These are phyloP conservation scores for Norana najaformis DNA, from an alignment of 2,888 invertebrate species.

Conservation along the genomic window DNA sequence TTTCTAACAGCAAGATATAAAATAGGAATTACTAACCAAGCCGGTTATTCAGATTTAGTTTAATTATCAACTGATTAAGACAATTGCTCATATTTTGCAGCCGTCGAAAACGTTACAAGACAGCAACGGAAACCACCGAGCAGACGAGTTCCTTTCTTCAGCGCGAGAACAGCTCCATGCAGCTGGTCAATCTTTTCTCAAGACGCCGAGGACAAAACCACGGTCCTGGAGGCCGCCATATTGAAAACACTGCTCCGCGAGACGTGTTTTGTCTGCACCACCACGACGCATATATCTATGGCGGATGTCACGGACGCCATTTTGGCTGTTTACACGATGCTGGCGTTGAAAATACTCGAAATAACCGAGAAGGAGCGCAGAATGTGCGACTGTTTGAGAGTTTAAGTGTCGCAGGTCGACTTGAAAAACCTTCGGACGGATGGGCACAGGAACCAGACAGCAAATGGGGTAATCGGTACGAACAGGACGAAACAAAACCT, in stretches of 20 bases:
- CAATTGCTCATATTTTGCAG: neutral
- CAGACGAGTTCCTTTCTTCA: slow-evolving; percentile 17
- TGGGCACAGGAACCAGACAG: neutral
- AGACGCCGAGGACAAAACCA: neutral
- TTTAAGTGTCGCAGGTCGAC: neutral
- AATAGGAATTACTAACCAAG: no score
- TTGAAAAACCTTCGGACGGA: neutral
- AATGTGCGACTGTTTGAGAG: neutral
- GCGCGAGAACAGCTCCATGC: neutral
- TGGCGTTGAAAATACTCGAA: neutral
- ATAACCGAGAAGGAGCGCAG: neutral
- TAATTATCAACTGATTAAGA: neutral
- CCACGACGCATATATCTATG: slow-evolving; percentile 6
- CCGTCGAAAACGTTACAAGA: neutral
- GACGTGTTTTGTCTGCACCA: neutral
- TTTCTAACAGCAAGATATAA: no score
- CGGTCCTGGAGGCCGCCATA: neutral
- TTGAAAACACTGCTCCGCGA: neutral
- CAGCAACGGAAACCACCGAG: neutral
- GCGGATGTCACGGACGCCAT: slow-evolving; percentile 14
- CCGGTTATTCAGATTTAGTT: neutral
- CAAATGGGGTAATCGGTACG: neutral
- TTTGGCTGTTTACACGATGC: neutral
- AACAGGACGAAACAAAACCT: slow-evolving; percentile 5
- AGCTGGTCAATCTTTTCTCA: neutral